Evolutionary conservation across 2,113 vertebrate species (phyloP).

Genomic region (Neoarius graeffei): DNA sequence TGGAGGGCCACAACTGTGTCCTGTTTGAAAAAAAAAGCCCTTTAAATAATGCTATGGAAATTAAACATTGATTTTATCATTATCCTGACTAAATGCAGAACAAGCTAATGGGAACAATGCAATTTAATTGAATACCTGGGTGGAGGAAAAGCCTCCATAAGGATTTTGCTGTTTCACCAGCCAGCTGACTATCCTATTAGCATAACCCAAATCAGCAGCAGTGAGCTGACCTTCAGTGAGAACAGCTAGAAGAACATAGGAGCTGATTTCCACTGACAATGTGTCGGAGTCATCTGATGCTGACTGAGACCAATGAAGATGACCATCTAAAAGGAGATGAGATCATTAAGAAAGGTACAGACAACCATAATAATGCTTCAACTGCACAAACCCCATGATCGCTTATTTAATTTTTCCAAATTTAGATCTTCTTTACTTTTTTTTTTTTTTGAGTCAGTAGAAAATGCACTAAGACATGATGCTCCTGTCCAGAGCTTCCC

Average conservation of each 20-base stretch:
- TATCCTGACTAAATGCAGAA: conserved; percentile 51
- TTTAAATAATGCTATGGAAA: neutral
- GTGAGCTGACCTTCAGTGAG: neutral
- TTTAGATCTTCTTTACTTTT: neutral
- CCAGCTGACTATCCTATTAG: conserved; percentile 5
- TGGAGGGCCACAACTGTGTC: conserved; percentile 57
- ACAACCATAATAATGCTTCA: neutral
- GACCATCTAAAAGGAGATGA: conserved; percentile 8
- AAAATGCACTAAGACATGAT: too few relatives aligned
- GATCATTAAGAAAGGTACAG: neutral
- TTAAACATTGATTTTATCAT: conserved; percentile 49
- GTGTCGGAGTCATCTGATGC: neutral
- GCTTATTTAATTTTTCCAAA: neutral
- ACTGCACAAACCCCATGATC: neutral
- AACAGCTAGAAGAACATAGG: neutral
- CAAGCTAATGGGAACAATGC: conserved; percentile 35
- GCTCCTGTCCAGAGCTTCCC: too few relatives aligned
- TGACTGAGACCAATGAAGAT: conserved; percentile 47
- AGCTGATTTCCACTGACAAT: conserved; percentile 8
- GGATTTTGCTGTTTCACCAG: conserved; percentile 1
- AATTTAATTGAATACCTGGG: conserved; percentile 64
- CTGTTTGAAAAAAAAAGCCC: conserved; percentile 59
- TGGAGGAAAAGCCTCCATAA: neutral
- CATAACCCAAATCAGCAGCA: neutral
- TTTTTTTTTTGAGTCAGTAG: neutral